Conservation (phyloP, 2,888 invertebrate species). For the Lasioglossum villosulum region DNA sequence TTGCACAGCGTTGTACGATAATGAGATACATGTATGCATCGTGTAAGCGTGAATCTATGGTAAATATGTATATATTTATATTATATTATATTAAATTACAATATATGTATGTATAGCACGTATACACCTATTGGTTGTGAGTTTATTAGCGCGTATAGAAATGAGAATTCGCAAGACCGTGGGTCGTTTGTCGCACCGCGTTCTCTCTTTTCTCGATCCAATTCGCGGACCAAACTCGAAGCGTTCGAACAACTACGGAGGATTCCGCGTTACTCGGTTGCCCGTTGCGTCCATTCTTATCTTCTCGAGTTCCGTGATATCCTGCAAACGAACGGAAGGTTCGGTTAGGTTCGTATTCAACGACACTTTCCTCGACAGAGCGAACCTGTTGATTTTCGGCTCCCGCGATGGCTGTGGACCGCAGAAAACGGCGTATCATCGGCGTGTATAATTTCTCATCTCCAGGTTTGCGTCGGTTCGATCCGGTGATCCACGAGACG, state of each 20-base stretch:
- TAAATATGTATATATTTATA: conserved; percentile 2
- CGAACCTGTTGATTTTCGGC: conserved; percentile 2
- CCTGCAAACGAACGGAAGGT: conserved; percentile 30
- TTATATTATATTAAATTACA: conserved; percentile 1
- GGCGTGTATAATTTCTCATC: conserved; percentile 89
- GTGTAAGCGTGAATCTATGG: neutral
- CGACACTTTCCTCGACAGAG: neutral
- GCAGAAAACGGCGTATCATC: conserved; percentile 87
- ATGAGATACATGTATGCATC: neutral
- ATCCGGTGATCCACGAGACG: conserved; percentile 89
- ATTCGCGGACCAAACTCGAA: neutral
- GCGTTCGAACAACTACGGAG: neutral
- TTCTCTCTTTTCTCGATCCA: neutral
- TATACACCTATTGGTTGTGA: neutral
- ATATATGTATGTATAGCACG: neutral
- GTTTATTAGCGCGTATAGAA: neutral
- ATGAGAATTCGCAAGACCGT: neutral
- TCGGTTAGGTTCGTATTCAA: neutral
- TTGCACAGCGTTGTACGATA: neutral
- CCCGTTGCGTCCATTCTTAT: neutral
- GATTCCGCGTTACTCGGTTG: neutral
- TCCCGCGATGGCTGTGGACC: conserved; percentile 12
- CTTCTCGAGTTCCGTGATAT: conserved; percentile 45
- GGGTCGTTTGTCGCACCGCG: neutral
- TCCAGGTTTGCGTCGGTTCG: conserved; percentile 86